Evolutionary conservation across 2,113 vertebrate species (phyloP), one percentile per base, ranked within the genome.

Genomic region (Agapornis roseicollis): DNA sequence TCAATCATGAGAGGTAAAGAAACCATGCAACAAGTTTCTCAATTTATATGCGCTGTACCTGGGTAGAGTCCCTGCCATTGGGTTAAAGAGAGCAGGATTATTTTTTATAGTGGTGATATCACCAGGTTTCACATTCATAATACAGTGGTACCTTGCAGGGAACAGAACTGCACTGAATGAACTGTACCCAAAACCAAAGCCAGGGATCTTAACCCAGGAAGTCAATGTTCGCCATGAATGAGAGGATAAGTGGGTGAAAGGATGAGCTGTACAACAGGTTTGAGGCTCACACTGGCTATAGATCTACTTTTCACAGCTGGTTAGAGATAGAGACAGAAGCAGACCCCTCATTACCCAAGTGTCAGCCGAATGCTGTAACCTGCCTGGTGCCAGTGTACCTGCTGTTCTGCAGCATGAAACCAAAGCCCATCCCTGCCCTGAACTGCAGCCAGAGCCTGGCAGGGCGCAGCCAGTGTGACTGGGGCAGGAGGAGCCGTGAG

Each of bases 301-400:
- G 53, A 65, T 18, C 22, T 68, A 1, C 23, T 13, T 61, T 78
- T 76, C 42, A 58, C n/a, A 65, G n/a, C 17, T 31, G 18, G 42
- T 7, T 20, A 46, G 50, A 29, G 52, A 37, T 12, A 24, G 47
- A 60, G 61, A n/a, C 18, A 55, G 50, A 76, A 83, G 77, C 24
- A 0, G 0, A 64, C 64, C 14, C 10, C 37, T 52, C 27, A 2
- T 29, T 20, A 81, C n/a, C 37, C 0, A 4, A 31, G 29, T 10
- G 39, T 47, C 74, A 83, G 0, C 20, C 64, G 63, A 55, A 19
- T 0, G 0, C 50, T 52, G 82, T 74, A 82, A 78, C 29, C 37
- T 24, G 47, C 44, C 33, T 4, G 0, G 39, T 28, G 76, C 39
- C 0, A 0, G 28, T 0, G 0, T 31, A 77, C 73, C 71, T 49